Percentiles rank a stretch among this genome's conserved stretches.
Evolutionary conservation across 2,113 vertebrate species (phyloP).

Genomic region (Hoplias malabaricus): DNA sequence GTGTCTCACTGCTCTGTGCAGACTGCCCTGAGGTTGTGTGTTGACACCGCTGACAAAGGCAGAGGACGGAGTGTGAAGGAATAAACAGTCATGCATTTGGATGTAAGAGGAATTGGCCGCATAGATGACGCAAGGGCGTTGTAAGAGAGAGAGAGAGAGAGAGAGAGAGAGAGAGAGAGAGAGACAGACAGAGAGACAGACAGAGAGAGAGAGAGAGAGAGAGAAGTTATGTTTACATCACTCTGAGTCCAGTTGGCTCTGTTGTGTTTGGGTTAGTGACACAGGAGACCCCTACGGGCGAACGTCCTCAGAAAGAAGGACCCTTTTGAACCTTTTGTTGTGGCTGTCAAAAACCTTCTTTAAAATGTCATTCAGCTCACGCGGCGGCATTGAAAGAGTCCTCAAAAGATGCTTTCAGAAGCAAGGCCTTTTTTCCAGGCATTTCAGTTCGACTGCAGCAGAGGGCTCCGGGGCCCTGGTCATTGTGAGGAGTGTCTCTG

Average conservation of each 20-base stretch:
- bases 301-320: neutral
- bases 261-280: neutral
- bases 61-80: neutral
- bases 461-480: too few species aligned
- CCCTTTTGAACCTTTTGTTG: neutral
- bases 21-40: neutral
- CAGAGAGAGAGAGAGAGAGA: neutral
- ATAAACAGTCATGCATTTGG: conserved; percentile 4
- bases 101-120: neutral
- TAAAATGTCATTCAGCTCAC: neutral
- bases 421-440: too few species aligned
- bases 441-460: too few species aligned
- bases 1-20: neutral
- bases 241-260: neutral
- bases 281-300: neutral
- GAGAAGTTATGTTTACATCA: neutral
- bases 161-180: conserved; percentile 24
- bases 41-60: neutral
- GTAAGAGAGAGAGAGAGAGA: too few species aligned
- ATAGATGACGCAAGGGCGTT: conserved; percentile 33
- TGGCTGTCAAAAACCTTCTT: neutral
- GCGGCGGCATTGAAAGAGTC: neutral
- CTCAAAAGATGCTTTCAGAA: neutral
- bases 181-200: conserved; percentile 3
- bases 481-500: too few species aligned